phyloP scores from a whole-genome alignment of 1,140 invertebrate species.

The Pogonognathellus flavescens region DNA sequence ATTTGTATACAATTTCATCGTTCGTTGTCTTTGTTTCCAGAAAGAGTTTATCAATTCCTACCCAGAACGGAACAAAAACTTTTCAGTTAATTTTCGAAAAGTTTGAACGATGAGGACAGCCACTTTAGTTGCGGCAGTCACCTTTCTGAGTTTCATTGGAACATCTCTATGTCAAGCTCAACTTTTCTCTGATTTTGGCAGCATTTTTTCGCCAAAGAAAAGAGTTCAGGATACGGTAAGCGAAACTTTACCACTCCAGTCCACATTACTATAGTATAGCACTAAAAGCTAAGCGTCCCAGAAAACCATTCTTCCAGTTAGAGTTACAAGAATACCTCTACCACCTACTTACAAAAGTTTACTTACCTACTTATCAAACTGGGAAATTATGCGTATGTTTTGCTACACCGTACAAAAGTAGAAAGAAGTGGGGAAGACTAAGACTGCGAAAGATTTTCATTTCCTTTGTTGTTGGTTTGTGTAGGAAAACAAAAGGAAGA shows the following conservation, averaged over 20 bases:
- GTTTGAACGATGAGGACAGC: conserved; percentile 17
- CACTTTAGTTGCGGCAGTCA: conserved; percentile 11
- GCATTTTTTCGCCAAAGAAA: conserved; percentile 61
- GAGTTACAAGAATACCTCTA: too few relatives aligned
- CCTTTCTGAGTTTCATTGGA: conserved; percentile 26
- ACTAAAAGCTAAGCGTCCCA: too few relatives aligned
- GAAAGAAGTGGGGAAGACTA: background rate
- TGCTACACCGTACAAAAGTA: too few relatives aligned
- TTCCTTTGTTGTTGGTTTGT: background rate
- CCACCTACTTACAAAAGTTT: too few relatives aligned
- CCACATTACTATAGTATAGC: too few relatives aligned
- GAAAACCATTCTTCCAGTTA: too few relatives aligned
- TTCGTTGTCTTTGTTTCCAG: background rate
- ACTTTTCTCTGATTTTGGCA: conserved; percentile 65
- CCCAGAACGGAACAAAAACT: conserved; percentile 5
- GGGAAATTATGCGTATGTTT: too few relatives aligned
- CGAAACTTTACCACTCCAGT: background rate
- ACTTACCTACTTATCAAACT: too few relatives aligned
- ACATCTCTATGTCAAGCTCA: conserved; percentile 52
- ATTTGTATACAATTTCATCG: background rate
- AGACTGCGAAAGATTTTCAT: conserved; percentile 39
- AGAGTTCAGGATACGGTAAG: conserved; percentile 65
- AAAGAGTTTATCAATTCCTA: background rate
- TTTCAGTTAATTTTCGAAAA: conserved; percentile 24
- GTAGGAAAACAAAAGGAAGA: background rate